Evolutionary conservation across 1,140 invertebrate genomes (phyloP), one percentile per base, ranked within the genome.

Genomic region (Lordiphosa clarofinis): DNA sequence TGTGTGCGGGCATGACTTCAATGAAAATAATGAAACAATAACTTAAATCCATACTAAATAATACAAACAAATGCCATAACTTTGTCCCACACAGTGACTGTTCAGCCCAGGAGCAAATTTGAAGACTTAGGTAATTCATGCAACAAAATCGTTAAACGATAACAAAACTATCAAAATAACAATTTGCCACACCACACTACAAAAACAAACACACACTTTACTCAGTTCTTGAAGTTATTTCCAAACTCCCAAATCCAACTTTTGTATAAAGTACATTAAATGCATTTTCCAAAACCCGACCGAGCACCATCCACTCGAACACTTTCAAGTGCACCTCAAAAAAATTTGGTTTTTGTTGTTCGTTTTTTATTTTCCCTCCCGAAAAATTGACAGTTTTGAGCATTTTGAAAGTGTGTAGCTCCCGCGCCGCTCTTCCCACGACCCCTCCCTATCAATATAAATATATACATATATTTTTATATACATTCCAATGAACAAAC

Each of bases 91-190:
- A 88, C 93, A 94, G 93, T 94, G 92, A 92, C 92, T 90, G 92
- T 92, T 89, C 92, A 92, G 90, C 92, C 93, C 90, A 92, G 92
- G 92, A 93, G 93, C 91, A 92, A 92, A 90, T 92, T 92, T 91
- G 92, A 92, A 90, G 92, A 93, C 89, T 91, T 93, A 93, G 93
- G 93, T 94, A 94, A 94, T 90, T 84, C 68, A 69, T 81, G 65
- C 63, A 59, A 78, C 54, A 69, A 57, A 52, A 56, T 50, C 60
- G 46, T 52, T 68, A 42, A 56, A 49, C 43, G 9, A 48, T 15
- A 40, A 38, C 43, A 12, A 54, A 56, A 56, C 40, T 38, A 55
- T 56, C 31, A 52, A 57, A 49, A 42, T 48, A 52, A 68, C 64
- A 50, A 42, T 12, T 31, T 31, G 28, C 28, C 28, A 31, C 28